These are phyloP conservation scores for Aplocera efformata DNA, from an alignment of 2,888 invertebrate genomes.

Conservation along the genomic window DNA sequence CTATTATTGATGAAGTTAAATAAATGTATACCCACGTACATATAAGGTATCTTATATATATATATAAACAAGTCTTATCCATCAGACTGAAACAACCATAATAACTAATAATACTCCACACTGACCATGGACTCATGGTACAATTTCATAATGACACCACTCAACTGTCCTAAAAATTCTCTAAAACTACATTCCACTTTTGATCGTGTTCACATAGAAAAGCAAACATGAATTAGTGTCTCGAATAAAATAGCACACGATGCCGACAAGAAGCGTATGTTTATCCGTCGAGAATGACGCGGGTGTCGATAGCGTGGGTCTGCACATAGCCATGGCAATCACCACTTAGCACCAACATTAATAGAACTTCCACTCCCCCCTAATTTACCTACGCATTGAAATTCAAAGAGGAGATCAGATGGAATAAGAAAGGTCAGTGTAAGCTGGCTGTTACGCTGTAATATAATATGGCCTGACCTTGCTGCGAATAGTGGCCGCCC, in stretches of 20 bases:
- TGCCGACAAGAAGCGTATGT: slow-evolving; percentile 41
- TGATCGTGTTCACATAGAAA: slow-evolving; percentile 9
- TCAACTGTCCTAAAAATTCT: no score
- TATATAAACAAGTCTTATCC: no score
- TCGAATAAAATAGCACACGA: slow-evolving; percentile 29
- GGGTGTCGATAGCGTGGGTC: slow-evolving; percentile 59
- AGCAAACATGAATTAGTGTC: slow-evolving; percentile 25
- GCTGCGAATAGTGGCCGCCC: slow-evolving; percentile 75
- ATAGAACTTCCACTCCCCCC: slow-evolving; percentile 40
- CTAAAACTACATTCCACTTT: no score
- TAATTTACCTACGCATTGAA: slow-evolving; percentile 20
- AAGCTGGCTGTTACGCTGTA: slow-evolving; percentile 54
- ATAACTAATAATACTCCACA: no score
- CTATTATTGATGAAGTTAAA: no score
- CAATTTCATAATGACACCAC: no score
- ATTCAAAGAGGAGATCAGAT: slow-evolving; percentile 22
- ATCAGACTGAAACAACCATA: no score
- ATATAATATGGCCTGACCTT: slow-evolving; percentile 76
- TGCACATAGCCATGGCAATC: slow-evolving; percentile 48
- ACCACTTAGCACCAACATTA: slow-evolving; percentile 40
- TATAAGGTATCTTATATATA: no score
- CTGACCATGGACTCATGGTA: no score
- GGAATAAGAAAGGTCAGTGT: slow-evolving; percentile 30
- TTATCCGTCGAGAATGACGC: slow-evolving; percentile 52
- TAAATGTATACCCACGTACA: no score